Evolutionary conservation across 2,888 invertebrate species (phyloP), one percentile per base, ranked within the genome.

Genomic region (Tachina fera): DNA sequence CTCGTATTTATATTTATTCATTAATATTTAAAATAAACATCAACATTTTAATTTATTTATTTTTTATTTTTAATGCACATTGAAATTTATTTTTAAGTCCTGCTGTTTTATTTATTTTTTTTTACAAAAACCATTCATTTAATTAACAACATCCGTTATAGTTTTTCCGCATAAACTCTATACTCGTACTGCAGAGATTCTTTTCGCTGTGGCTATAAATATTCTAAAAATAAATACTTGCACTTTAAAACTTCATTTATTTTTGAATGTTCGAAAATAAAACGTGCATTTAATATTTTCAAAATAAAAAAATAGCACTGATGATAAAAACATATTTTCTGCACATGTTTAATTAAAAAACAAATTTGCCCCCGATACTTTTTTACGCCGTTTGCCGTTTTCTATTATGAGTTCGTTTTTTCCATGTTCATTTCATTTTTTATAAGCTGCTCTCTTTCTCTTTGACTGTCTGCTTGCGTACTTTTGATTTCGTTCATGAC

Each of bases 271-370:
- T 13, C 31, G 31, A 22, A 61, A n/a, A 61, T 1, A 56, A 53
- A 63, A 43, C 2, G 13, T 51, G 3, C 22, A 51, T 77, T 43
- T 75, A 78, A 51, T 41, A 78, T 16, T 63, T 76, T 56, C 56
- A 43, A 76, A 49, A 19, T 9, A 45, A 65, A 51, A 39, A 19
- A 53, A 41, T 10, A 19, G 39, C 10, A 49, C 6, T 31, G 39
- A 1, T 13, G n/a, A 70, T 11, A 67, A 72, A 78, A 74, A 63
- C 77, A 85, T 74, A 81, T 85, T 85, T 78, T 85, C 61, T 81
- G 81, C 85, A 85, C 77, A 82, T 85, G 85, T 85, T 85, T 82
- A 85, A 85, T 85, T 85, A 85, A 80, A 75, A 70, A 74, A 41
- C 45, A 80, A 67, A 58, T 79, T 79, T 79, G 63, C 45, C 63